Evolutionary conservation across 92 coral and sea anemone species (phyloP), one percentile per base, ranked within the genome.

Genomic region (Actinernus sp.): DNA sequence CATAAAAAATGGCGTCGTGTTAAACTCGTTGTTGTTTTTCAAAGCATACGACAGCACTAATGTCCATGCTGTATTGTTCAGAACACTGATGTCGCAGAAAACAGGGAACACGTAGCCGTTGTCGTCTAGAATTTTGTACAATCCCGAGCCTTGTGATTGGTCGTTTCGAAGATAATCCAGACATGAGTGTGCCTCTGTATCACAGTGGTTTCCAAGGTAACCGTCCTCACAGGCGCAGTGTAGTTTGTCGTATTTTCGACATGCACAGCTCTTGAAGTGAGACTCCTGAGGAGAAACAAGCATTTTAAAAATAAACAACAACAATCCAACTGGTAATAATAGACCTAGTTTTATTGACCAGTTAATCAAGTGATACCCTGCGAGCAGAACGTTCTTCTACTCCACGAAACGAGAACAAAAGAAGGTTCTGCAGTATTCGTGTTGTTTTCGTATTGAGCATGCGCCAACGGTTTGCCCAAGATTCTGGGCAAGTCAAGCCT

Each of bases 31-130:
- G 17, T 43, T 39, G 36, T 36, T 46, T 14, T 38, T 26, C 32
- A 72, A 19, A 1, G 70, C 55, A 37, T 81, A 72, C 5, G 88
- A 81, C 51, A 55, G 64, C 10, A 81, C 52, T 18, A 73, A 36
- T 2, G 88, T 81, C 88, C 88, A 81, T 4, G 88, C 65, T 16
- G 56, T 38, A 31, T 12, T n/a, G 11, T 36, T 25, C 16, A 5
- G 48, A 20, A 12, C 5, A 58, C 65, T 70, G 63, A 81, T 71
- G 56, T 73, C 81, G 33, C 88, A 81, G 58, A 53, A 72, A 4
- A 81, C 82, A 1, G 69, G n/a, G 21, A 63, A 81, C 3, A 14
- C 29, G 24, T 34, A 51, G 44, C 37, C 65, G 11, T 43, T 50
- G 22, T 31, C 58, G 47, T 72, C 76, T 22, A 45, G 51, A 5